phyloP scores from a whole-genome alignment of 1,140 invertebrate species.

The Calephelis virginiensis region DNA sequence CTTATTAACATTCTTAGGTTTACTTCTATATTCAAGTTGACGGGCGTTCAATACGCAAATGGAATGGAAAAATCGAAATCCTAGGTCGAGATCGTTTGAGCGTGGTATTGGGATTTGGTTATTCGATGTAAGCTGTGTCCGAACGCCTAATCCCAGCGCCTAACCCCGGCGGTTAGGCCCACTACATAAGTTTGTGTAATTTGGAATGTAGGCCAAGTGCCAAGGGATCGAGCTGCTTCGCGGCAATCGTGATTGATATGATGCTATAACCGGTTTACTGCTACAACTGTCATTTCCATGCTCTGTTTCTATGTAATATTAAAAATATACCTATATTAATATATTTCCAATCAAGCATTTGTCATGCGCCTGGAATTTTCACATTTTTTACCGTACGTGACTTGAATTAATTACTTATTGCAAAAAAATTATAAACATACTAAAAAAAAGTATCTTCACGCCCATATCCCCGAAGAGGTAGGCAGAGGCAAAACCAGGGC shows the following conservation, averaged over 20 bases:
- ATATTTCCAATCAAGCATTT: too few relatives aligned
- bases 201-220: conserved; percentile 74
- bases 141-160: conserved; percentile 59
- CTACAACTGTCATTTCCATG: conserved; percentile 44
- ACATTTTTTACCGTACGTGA: too few relatives aligned
- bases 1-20: conserved; percentile 73
- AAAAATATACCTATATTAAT: too few relatives aligned
- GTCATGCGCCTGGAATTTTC: too few relatives aligned
- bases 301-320: not conserved
- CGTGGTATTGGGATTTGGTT: conserved; percentile 58
- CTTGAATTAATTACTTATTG: too few relatives aligned
- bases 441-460: too few relatives aligned
- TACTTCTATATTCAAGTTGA: conserved; percentile 41
- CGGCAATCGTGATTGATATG: conserved; percentile 76
- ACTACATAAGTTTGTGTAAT: conserved; percentile 76
- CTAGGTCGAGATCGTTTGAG: conserved; percentile 50
- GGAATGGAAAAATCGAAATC: conserved; percentile 37
- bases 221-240: conserved; percentile 67
- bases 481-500: too few relatives aligned
- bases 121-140: conserved; percentile 63
- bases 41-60: conserved; percentile 39
- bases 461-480: too few relatives aligned
- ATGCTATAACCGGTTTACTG: conserved; percentile 53
- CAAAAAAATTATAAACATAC: too few relatives aligned
- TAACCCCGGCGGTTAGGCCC: conserved; percentile 63